Percentiles rank a stretch among this genome's conserved stretches.
phyloP scores from a whole-genome alignment of 2,888 invertebrate species.

The Cheilosia pagana region DNA sequence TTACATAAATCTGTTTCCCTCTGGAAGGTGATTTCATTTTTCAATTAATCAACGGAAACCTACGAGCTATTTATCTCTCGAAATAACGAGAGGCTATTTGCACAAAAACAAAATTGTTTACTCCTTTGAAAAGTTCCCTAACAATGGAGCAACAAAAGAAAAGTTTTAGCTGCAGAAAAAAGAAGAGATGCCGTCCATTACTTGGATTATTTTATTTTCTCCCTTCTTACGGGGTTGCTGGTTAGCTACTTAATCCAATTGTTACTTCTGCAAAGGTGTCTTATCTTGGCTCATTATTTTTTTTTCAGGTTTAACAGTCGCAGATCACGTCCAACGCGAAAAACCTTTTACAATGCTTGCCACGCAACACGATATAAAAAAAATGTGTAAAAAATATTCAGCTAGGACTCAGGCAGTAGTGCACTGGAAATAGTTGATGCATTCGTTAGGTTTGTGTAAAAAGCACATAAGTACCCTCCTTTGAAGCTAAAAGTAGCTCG shows the following conservation, averaged over 20 bases:
- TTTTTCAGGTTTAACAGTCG: neutral
- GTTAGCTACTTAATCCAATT: neutral
- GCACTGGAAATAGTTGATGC: conserved; percentile 16
- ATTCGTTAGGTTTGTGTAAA: conserved; percentile 4
- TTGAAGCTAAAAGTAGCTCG: neutral
- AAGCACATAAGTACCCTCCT: neutral
- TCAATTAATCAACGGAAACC: neutral
- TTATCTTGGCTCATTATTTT: conserved; percentile 5
- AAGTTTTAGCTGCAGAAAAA: neutral
- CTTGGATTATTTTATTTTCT: neutral
- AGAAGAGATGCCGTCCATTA: neutral
- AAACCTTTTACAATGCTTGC: neutral
- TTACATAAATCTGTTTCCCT: too few species aligned
- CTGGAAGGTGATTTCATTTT: too few species aligned
- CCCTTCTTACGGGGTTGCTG: neutral
- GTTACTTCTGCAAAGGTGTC: neutral
- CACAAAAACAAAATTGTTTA: neutral
- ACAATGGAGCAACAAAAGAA: neutral
- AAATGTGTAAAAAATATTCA: neutral
- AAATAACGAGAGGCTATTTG: neutral
- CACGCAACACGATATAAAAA: neutral
- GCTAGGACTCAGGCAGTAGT: neutral
- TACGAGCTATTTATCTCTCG: neutral
- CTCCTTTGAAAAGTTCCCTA: too few species aligned
- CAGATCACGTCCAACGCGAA: neutral